Conservation (phyloP, 2,797 vertebrate genomes). For the Myioborus miniatus region DNA sequence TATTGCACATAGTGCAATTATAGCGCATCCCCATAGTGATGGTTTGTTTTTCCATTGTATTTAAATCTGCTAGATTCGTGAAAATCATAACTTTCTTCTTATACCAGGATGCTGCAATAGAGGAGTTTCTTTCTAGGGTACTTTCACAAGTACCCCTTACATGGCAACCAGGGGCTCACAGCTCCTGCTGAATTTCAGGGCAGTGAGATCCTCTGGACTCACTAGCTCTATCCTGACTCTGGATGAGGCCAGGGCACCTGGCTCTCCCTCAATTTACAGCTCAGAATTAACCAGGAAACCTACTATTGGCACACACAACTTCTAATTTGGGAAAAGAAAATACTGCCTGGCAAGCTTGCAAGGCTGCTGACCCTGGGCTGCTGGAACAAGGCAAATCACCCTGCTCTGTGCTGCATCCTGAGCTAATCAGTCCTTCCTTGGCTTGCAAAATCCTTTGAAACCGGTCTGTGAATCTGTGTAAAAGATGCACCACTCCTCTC, state of each 20-base stretch:
- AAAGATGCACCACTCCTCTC: neutral
- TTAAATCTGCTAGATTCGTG: neutral
- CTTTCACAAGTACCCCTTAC: neutral
- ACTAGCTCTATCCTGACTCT: neutral
- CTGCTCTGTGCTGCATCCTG: neutral
- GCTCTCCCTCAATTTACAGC: conserved; percentile 12
- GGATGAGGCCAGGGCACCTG: conserved; percentile 33
- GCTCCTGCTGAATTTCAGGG: neutral
- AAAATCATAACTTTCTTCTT: neutral
- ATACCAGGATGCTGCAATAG: neutral
- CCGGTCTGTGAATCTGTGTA: neutral
- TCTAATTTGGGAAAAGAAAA: conserved; percentile 61
- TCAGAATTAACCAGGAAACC: conserved; percentile 43
- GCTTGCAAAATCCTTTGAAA: neutral
- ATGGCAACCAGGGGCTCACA: neutral
- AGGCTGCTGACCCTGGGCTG: conserved; percentile 16
- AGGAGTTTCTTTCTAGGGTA: neutral
- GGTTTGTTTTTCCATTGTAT: neutral
- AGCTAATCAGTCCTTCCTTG: neutral
- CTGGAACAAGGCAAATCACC: neutral
- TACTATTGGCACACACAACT: conserved; percentile 18
- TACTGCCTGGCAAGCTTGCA: conserved; percentile 18
- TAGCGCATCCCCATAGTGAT: neutral
- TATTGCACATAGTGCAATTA: neutral
- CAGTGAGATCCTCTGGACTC: neutral